A percentile compares a stretch with the other conserved stretches of the same genome.
phyloP scores from a whole-genome alignment of 2,797 vertebrate genomes.

The Otolemur crassicaudatus region DNA sequence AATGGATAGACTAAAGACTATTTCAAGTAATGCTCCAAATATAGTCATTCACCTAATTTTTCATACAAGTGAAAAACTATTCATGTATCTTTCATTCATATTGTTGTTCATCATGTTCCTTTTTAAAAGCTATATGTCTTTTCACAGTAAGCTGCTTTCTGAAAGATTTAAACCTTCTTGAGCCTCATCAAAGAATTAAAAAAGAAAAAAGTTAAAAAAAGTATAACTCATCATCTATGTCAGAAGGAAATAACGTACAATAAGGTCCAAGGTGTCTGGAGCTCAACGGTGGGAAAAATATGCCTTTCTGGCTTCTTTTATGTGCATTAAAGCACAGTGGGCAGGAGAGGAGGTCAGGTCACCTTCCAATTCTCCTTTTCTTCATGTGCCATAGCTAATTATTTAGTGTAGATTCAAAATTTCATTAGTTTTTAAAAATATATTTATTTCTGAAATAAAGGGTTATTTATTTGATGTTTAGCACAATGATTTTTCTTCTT shows the following conservation, averaged over 20 bases:
- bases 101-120: background rate
- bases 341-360: background rate
- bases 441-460: slow-evolving; percentile 28
- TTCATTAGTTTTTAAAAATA: slow-evolving; percentile 21
- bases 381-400: background rate
- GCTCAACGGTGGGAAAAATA: background rate
- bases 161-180: slow-evolving; percentile 21
- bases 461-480: slow-evolving; percentile 31
- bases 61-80: slow-evolving; percentile 20
- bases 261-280: background rate
- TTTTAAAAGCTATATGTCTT: background rate
- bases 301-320: background rate
- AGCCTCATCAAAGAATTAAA: background rate
- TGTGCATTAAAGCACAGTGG: background rate
- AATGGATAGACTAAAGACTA: background rate
- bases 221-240: background rate
- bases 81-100: background rate
- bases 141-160: background rate
- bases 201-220: slow-evolving; percentile 32
- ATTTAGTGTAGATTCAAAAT: slow-evolving; percentile 40
- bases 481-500: slow-evolving; percentile 33
- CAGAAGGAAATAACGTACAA: background rate
- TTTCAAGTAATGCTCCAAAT: slow-evolving; percentile 2
- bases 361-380: background rate
- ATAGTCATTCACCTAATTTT: background rate